phyloP scores from a whole-genome alignment of 1,140 invertebrate species.

The Hestina assimilis region DNA sequence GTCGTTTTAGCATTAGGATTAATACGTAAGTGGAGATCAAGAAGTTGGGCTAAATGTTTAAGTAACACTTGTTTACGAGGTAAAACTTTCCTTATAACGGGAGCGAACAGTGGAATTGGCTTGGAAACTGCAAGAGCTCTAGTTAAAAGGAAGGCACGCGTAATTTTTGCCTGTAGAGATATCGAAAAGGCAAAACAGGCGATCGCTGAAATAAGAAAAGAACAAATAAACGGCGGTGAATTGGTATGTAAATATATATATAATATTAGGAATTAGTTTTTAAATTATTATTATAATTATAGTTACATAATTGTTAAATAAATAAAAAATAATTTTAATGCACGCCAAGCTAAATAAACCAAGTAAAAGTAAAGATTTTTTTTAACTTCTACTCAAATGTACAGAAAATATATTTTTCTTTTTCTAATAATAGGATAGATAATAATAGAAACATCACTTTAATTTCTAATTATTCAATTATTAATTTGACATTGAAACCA shows the following conservation, averaged over 20 bases:
- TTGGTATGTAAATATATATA: constrained; percentile 57
- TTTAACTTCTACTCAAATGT: too few relatives aligned
- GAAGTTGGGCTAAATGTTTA: constrained; percentile 65
- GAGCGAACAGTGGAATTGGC: constrained; percentile 89
- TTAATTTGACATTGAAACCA: too few relatives aligned
- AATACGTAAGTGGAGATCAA: constrained; percentile 65
- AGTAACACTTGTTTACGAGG: constrained; percentile 66
- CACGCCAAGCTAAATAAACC: too few relatives aligned
- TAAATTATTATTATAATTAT: too few relatives aligned
- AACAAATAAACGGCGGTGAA: constrained; percentile 78
- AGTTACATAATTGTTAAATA: too few relatives aligned
- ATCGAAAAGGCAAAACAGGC: constrained; percentile 80
- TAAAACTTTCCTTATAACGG: constrained; percentile 85
- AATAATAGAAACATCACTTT: too few relatives aligned
- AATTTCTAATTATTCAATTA: too few relatives aligned
- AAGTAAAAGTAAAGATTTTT: too few relatives aligned
- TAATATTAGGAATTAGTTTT: too few relatives aligned
- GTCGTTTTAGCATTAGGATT: constrained; percentile 60
- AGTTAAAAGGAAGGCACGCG: constrained; percentile 81
- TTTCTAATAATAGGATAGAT: too few relatives aligned
- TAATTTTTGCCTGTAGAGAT: constrained; percentile 87
- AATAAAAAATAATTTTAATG: too few relatives aligned
- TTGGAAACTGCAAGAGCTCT: constrained; percentile 85
- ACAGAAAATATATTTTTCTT: too few relatives aligned
- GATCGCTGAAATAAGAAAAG: constrained; percentile 80